phyloP scores from a whole-genome alignment of 2,888 invertebrate species.

The Stegophylla sp. region DNA sequence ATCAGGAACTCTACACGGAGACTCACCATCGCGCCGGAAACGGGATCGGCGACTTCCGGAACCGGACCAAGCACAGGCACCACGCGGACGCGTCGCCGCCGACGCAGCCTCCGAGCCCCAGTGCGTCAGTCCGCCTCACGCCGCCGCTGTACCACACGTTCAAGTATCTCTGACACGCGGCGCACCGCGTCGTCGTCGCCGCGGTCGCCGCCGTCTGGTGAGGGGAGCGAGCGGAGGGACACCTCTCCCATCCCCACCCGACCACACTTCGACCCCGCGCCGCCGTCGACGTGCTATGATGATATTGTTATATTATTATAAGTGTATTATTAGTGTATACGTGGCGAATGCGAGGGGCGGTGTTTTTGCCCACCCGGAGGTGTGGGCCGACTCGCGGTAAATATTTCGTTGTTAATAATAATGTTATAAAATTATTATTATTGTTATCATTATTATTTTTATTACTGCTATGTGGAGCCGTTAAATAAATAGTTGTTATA shows the following conservation, averaged over 20 bases:
- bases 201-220: not conserved
- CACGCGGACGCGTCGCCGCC: not conserved
- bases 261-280: not conserved
- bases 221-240: not conserved
- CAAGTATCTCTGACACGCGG: constrained; percentile 51
- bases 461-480: no score
- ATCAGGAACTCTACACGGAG: constrained; percentile 8
- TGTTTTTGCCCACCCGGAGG: no score
- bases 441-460: no score
- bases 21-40: not conserved
- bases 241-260: not conserved
- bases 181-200: constrained; percentile 7
- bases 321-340: not conserved
- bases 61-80: constrained; percentile 44
- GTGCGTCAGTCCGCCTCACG: constrained; percentile 17
- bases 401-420: no score
- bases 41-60: constrained; percentile 23
- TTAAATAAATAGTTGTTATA: no score
- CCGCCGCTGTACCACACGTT: constrained; percentile 45
- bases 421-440: no score
- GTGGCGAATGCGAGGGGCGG: no score
- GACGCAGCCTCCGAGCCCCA: constrained; percentile 29
- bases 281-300: not conserved
- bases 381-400: no score
- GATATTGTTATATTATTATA: not conserved